Conservation (phyloP, 92 coral and sea anemone genomes). For the Nematostella vectensis region DNA sequence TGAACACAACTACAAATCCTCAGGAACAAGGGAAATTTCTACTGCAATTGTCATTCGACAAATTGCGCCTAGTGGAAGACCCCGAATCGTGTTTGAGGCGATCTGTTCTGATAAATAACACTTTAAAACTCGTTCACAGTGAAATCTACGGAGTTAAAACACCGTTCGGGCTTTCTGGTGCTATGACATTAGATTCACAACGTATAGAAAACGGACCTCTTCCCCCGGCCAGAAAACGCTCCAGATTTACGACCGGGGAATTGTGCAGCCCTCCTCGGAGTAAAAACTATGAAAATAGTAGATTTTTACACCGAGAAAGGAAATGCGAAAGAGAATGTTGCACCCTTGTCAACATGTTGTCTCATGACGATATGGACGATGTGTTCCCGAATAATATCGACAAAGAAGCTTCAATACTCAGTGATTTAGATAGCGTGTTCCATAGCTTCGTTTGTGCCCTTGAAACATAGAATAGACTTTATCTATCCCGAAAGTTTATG, state of each 20-base stretch:
- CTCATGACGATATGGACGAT: slow-evolving; percentile 47
- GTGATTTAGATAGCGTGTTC: slow-evolving; percentile 81
- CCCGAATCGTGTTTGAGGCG: slow-evolving; percentile 89
- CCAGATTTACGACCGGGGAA: slow-evolving; percentile 7
- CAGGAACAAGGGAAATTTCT: slow-evolving; percentile 48
- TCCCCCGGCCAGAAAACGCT: slow-evolving; percentile 17
- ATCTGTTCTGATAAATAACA: slow-evolving; percentile 90
- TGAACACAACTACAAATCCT: slow-evolving; percentile 8
- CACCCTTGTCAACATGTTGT: slow-evolving; percentile 28
- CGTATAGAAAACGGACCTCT: slow-evolving; percentile 8
- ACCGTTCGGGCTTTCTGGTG: slow-evolving; percentile 46
- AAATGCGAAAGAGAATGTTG: slow-evolving; percentile 40
- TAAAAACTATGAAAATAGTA: slow-evolving; percentile 17
- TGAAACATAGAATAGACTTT: no score
- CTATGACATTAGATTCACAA: slow-evolving; percentile 21
- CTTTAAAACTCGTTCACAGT: slow-evolving; percentile 75
- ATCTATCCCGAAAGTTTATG: no score
- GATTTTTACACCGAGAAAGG: slow-evolving; percentile 18
- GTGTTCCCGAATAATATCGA: slow-evolving; percentile 34
- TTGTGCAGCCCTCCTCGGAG: slow-evolving; percentile 15
- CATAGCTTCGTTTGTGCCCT: slow-evolving; percentile 90
- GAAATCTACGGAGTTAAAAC: slow-evolving; percentile 71
- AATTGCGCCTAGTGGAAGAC: slow-evolving; percentile 83
- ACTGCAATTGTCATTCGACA: slow-evolving; percentile 83
- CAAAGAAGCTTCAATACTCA: slow-evolving; percentile 51